Evolutionary conservation across 2,888 invertebrate genomes (phyloP), one percentile per base, ranked within the genome.

Genomic region (Athalia cordata): DNA sequence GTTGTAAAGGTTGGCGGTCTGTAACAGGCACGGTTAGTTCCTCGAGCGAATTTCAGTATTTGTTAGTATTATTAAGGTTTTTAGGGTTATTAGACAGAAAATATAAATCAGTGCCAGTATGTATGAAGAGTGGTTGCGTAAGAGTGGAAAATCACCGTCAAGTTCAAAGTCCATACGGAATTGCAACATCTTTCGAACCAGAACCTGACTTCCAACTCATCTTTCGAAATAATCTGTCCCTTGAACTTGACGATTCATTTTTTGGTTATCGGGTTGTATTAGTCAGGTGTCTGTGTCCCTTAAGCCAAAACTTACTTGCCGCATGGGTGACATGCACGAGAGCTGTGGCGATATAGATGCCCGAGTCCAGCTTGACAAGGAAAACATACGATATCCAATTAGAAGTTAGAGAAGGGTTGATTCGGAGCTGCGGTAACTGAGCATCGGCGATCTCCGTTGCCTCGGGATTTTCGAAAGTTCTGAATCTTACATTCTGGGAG

Each of bases 1-100:
- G 89, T 88, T 87, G 89, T 86, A 90, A 85, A 88, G 85, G 84
- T 86, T 87, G 87, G 88, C 85, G 88, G 90, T 88, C 89, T 89
- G 89, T 84, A 89, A 89, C 88, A 89, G 81, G 86, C 83, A 84
- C 77, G 82, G 88, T 88, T 88, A 88, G 87, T 86, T 80, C 77
- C 64, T 78, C 72, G 74, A 78, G 78, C 67, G 47, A 52, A 50
- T 50, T 62, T 64, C 49, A 62, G 59, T 29, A 59, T 52, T 59
- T 64, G 75, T 75, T 75, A 75, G 75, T 62, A 62, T 4, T 62
- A 8, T n/a, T n/a, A 8, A 0, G 8, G 43, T 43, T n/a, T 2
- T 8, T 4, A 45, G 13, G 59, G 61, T 64, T n/a, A 9, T 52
- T 9, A 52, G 15, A 29, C 55, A 11, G 49, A 64, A 50, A n/a